Percentiles rank a stretch among this genome's conserved stretches.
Evolutionary conservation across 2,888 invertebrate genomes (phyloP).

Genomic region (Amiota minor): DNA sequence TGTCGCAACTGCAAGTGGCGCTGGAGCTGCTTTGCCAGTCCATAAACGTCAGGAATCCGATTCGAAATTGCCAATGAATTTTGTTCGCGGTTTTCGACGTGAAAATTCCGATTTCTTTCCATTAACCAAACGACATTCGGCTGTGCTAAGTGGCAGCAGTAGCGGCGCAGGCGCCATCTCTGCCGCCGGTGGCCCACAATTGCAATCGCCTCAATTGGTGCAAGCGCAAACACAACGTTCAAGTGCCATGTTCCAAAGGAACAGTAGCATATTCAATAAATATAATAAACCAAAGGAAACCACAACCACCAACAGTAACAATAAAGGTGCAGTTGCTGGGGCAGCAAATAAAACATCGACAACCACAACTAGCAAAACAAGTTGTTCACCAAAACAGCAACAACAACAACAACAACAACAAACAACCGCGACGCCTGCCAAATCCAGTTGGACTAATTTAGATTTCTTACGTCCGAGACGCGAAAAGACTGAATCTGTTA

Average conservation of each 20-base stretch:
- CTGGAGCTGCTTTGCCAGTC: slow-evolving; percentile 53
- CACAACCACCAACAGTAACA: slow-evolving; percentile 34
- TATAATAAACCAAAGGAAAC: slow-evolving; percentile 32
- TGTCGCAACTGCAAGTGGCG: slow-evolving; percentile 44
- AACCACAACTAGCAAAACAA: slow-evolving; percentile 34
- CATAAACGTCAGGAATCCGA: slow-evolving; percentile 85
- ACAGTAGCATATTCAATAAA: slow-evolving; percentile 73
- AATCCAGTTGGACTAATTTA: slow-evolving; percentile 70
- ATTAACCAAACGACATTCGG: slow-evolving; percentile 84
- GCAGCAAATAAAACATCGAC: slow-evolving; percentile 35
- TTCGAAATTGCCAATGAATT: slow-evolving; percentile 80
- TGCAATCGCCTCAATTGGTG: slow-evolving; percentile 73
- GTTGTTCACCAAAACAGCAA: too few species aligned
- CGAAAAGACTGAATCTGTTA: slow-evolving; percentile 92
- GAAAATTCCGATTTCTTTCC: slow-evolving; percentile 91
- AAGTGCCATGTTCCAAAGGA: slow-evolving; percentile 82
- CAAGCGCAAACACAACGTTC: slow-evolving; percentile 74
- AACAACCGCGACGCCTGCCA: slow-evolving; percentile 49
- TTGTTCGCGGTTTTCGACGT: slow-evolving; percentile 85
- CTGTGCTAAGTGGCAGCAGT: slow-evolving; percentile 75
- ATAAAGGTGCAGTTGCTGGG: slow-evolving; percentile 52
- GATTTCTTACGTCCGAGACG: slow-evolving; percentile 81
- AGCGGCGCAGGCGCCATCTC: slow-evolving; percentile 42
- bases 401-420: not conserved
- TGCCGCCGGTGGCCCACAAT: slow-evolving; percentile 40